These are phyloP conservation scores for Ectobius pallidus DNA, from an alignment of 2,888 invertebrate species.

Conservation along the genomic window DNA sequence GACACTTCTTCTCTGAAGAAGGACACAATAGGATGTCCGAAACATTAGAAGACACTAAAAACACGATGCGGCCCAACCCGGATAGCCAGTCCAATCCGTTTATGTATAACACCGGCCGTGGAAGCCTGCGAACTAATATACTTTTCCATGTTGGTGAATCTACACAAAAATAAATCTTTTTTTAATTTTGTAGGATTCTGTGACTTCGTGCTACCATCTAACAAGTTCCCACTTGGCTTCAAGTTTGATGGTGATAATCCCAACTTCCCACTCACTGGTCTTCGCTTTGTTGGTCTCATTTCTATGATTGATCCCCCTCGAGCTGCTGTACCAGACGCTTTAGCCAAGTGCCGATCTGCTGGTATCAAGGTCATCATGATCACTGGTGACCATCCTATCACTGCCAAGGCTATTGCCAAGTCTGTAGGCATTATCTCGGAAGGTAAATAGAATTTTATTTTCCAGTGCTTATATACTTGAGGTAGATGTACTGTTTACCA, in stretches of 20 bases:
- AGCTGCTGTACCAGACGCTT: slow-evolving; percentile 55
- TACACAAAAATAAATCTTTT: neutral
- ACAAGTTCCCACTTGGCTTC: slow-evolving; percentile 54
- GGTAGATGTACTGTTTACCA: too few relatives aligned
- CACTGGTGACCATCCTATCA: slow-evolving; percentile 83
- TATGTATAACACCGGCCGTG: too few relatives aligned
- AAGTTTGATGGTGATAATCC: slow-evolving; percentile 54
- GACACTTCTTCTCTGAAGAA: too few relatives aligned
- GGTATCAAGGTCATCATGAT: slow-evolving; percentile 83
- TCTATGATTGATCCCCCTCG: slow-evolving; percentile 61
- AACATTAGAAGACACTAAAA: too few relatives aligned
- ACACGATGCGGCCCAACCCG: too few relatives aligned
- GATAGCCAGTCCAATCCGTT: too few relatives aligned
- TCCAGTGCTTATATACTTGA: too few relatives aligned
- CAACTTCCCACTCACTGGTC: slow-evolving; percentile 56
- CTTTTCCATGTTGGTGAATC: too few relatives aligned
- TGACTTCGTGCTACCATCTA: slow-evolving; percentile 53
- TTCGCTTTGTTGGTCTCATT: slow-evolving; percentile 57
- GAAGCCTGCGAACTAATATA: too few relatives aligned
- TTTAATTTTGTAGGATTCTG: slow-evolving; percentile 50
- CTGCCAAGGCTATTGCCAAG: slow-evolving; percentile 74
- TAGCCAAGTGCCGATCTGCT: slow-evolving; percentile 24
- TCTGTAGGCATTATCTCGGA: slow-evolving; percentile 25
- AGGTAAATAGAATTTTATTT: too few relatives aligned
- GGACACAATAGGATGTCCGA: too few relatives aligned